Evolutionary conservation across 2,113 vertebrate genomes (phyloP).

Genomic region (Sus scrofa): DNA sequence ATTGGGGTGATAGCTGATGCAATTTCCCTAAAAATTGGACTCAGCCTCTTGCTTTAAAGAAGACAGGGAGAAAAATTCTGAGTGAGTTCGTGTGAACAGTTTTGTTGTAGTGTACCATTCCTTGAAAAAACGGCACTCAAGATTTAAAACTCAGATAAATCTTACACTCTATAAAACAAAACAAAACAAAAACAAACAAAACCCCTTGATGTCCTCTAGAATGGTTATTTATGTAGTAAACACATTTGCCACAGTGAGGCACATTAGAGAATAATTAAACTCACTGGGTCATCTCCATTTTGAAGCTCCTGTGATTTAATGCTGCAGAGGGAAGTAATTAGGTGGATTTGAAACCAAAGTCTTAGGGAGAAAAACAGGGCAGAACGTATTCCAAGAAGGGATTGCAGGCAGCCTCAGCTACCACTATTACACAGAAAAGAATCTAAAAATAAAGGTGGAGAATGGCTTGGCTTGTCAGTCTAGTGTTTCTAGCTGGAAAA

Average conservation of each 20-base stretch:
- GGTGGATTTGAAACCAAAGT: slow-evolving; percentile 69
- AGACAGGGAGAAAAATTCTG: not conserved
- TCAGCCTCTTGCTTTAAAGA: not conserved
- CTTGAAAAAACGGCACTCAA: slow-evolving; percentile 38
- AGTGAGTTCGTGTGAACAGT: not conserved
- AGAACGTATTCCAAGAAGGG: slow-evolving; percentile 65
- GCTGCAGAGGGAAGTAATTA: slow-evolving; percentile 71
- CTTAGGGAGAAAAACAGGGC: slow-evolving; percentile 68
- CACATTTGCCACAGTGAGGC: slow-evolving; percentile 45
- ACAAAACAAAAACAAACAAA: slow-evolving; percentile 45
- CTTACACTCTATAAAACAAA: slow-evolving; percentile 53
- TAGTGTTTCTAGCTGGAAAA: slow-evolving; percentile 55
- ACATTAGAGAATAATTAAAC: slow-evolving; percentile 75
- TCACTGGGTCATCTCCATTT: slow-evolving; percentile 73
- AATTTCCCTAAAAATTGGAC: slow-evolving; percentile 10
- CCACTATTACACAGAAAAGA: slow-evolving; percentile 35
- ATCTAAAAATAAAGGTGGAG: slow-evolving; percentile 70
- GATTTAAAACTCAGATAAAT: slow-evolving; percentile 56
- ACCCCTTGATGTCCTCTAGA: slow-evolving; percentile 57
- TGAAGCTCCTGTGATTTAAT: slow-evolving; percentile 76
- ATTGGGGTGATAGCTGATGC: not conserved
- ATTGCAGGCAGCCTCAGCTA: slow-evolving; percentile 63
- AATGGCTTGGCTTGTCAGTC: slow-evolving; percentile 46
- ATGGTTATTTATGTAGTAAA: slow-evolving; percentile 67
- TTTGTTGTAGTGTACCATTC: slow-evolving; percentile 12